Percentiles rank a stretch among this genome's conserved stretches.
Conservation (phyloP, 2,113 vertebrate species). For the Dendropsophus ebraccatus region DNA sequence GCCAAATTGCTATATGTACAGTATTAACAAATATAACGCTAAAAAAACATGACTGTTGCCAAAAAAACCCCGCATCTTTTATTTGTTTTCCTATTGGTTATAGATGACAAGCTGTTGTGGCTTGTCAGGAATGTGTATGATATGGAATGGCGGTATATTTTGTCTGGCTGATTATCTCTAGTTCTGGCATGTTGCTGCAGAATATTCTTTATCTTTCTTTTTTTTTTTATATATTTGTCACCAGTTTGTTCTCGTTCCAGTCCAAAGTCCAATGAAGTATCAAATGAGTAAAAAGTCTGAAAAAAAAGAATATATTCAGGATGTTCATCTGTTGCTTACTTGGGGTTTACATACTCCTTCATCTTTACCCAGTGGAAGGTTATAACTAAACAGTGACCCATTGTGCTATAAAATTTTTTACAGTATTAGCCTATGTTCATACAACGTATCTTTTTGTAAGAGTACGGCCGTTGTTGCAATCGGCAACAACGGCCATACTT, state of each 20-base stretch:
- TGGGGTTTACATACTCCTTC: too few species aligned
- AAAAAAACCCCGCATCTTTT: too few species aligned
- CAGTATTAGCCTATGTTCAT: too few species aligned
- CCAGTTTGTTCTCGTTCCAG: not conserved
- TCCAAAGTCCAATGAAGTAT: not conserved
- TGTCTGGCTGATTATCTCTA: constrained; percentile 61
- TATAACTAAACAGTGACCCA: not conserved
- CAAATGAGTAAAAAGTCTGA: not conserved
- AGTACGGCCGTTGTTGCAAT: too few species aligned
- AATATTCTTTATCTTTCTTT: not conserved
- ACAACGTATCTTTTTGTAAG: too few species aligned
- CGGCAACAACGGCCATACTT: too few species aligned
- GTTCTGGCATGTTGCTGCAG: not conserved
- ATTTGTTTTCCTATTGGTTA: not conserved
- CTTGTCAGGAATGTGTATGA: constrained; percentile 11
- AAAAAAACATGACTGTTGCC: too few species aligned
- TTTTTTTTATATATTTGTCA: not conserved
- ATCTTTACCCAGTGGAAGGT: not conserved
- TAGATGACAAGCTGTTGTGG: not conserved
- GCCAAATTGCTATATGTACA: not conserved
- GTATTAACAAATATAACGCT: too few species aligned
- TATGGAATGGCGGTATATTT: constrained; percentile 6
- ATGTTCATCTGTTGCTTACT: too few species aligned
- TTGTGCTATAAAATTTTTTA: not conserved
- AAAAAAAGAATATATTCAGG: not conserved